Base-by-base conservation (phyloP, 2,113 vertebrate species). In the Nycticryphes semicollaris region DNA sequence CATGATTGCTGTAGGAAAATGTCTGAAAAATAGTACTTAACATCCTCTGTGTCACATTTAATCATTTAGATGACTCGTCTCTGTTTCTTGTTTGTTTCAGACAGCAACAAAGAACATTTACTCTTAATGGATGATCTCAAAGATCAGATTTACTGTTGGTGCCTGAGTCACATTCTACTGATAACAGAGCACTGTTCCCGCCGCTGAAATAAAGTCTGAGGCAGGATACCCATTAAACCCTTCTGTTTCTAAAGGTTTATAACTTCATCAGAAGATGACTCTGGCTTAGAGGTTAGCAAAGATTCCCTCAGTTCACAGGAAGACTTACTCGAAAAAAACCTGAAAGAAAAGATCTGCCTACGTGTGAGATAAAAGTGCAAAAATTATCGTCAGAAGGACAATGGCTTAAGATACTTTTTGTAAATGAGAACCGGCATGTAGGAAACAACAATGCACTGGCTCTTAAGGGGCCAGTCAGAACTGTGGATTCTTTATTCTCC, bases 31-130 rank as follows among this genome's bases (percentile, higher is more conserved):
- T 43, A 79, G 16, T 77, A 73, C 93, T 94, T 93, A 62, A 93
- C 94, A 94, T 91, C 78, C 93, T 92, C 76, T 94, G 88, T 94
- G 92, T 94, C 81, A 94, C 72, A 92, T 82, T 95, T 75, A 93
- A 94, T 91, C 35, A 83, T 39, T 81, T 56, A 72, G 96, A 91
- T 96, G 93, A 95, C 89, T 95, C 2, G 56, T 72, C 92, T 95
- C 68, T 94, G 67, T 68, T 75, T 54, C 87, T 95, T 94, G 91
- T 94, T 96, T 95, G 81, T 64, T 94, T 93, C 92, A 96, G 72
- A 69, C 47, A 48, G 89, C 68, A 91, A 97, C 92, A 97, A 96
- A 96, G 89, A 93, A 82, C 94, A 91, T 64, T 69, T 82, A 89
- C 82, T 90, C 81, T 59, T 92, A 94, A 66, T 67, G 81, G 57